These are phyloP conservation scores for Yponomeuta cagnagella DNA, from an alignment of 2,888 invertebrate species.

Conservation along the genomic window DNA sequence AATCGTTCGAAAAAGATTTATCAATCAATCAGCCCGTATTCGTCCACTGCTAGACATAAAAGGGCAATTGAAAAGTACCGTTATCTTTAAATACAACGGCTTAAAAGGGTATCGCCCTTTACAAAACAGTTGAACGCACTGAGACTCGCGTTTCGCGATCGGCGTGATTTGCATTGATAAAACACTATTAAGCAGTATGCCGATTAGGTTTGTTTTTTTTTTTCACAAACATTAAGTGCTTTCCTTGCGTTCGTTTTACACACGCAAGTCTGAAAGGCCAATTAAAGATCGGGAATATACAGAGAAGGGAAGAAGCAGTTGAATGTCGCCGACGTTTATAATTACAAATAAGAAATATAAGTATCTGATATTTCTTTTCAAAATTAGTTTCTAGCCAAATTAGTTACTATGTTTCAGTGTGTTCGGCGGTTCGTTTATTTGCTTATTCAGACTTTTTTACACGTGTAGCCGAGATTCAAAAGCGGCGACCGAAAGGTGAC, in stretches of 20 bases:
- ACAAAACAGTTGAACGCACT: not conserved
- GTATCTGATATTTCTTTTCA: not conserved
- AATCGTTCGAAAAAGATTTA: not conserved
- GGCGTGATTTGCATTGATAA: not conserved
- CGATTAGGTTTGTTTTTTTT: not conserved
- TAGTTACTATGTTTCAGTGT: not conserved
- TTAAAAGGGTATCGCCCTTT: not conserved
- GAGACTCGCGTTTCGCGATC: not conserved
- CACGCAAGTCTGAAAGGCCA: not conserved
- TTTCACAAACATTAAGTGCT: not conserved
- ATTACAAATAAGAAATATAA: not conserved
- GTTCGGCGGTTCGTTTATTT: not conserved
- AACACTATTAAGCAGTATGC: not conserved
- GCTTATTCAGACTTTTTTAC: slow-evolving; percentile 21
- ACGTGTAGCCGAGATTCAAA: slow-evolving; percentile 63
- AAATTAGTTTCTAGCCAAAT: not conserved
- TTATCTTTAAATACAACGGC: not conserved
- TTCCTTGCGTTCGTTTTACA: not conserved
- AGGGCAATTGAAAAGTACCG: not conserved
- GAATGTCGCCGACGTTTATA: not conserved
- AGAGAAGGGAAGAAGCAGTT: not conserved
- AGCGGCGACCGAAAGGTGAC: slow-evolving; percentile 23
- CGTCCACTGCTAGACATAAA: not conserved
- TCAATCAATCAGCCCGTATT: no score
- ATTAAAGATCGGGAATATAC: not conserved